These are phyloP conservation scores for Andrena fulva DNA, from an alignment of 2,888 invertebrate genomes.

Conservation along the genomic window DNA sequence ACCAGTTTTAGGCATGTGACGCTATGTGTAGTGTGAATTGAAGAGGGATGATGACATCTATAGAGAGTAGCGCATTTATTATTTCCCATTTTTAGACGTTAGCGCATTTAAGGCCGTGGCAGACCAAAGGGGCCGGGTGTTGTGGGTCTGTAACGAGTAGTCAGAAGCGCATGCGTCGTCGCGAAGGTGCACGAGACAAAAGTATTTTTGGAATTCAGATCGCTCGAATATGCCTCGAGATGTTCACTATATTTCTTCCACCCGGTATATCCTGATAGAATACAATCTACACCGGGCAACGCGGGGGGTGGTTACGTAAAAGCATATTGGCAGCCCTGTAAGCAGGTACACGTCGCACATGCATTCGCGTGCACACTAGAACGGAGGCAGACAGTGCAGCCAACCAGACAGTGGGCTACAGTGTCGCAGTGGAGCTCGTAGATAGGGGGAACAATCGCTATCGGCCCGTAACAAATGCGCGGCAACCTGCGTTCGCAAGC, in stretches of 20 bases:
- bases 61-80: no score
- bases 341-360: slow-evolving; percentile 70
- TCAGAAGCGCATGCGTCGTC: no score
- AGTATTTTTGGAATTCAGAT: neutral
- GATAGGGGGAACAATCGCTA: slow-evolving; percentile 83
- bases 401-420: slow-evolving; percentile 76
- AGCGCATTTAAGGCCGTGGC: no score
- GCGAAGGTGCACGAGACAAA: no score
- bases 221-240: neutral
- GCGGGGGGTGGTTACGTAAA: slow-evolving; percentile 71
- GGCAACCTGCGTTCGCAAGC: slow-evolving; percentile 75
- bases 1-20: no score
- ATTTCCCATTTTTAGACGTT: no score
- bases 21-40: no score
- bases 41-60: no score
- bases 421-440: slow-evolving; percentile 81
- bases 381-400: slow-evolving; percentile 70
- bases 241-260: neutral
- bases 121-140: no score
- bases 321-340: slow-evolving; percentile 60
- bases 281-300: slow-evolving; percentile 73
- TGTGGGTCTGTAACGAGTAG: no score
- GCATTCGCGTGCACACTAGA: slow-evolving; percentile 71
- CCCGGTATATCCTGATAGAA: slow-evolving; percentile 78
- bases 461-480: slow-evolving; percentile 81